Evolutionary conservation across 2,888 invertebrate genomes (phyloP), one percentile per base, ranked within the genome.

Genomic region (Thyatira batis): DNA sequence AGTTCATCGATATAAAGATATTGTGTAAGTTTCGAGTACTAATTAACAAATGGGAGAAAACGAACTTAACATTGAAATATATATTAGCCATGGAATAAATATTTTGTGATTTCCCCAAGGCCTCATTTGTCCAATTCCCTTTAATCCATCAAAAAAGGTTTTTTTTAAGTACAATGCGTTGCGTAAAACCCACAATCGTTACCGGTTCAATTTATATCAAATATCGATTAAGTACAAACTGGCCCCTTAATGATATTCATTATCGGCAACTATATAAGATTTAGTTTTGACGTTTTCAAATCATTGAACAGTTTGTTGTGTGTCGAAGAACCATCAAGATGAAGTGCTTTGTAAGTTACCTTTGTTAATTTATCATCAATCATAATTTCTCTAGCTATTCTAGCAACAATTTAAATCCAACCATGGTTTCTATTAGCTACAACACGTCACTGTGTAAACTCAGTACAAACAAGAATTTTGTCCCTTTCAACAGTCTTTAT

Each of bases 261-360:
- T 17, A 17, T 8, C 6, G 8, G 8, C 39, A 39, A 6, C 39
- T 39, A 39, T 39, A 39, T 39, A 39, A 39, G 39, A 17, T 39
- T 39, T 39, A 39, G 39, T 39, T 39, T 13, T 39, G 6, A 17
- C 39, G 17, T 17, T 39, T 39, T 39, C 17, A 17, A 20, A 28
- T 17, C 48, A 48, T 48, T 27, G 27, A 8, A 13, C 48, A 20
- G 48, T 48, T 17, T 8, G 48, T 23, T 23, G 45, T 25, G 39
- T 25, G 45, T 46, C 25, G 25, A n/a, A 27, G 25, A 27, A 27
- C 20, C 25, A 27, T 27, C 48, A 27, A 27, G 27, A 46, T 46
- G 48, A 48, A 48, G 48, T 48, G 27, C 10, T 11, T 27, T 5
- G 48, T 48, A 48, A 48, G 48, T 48, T 48, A 27, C 11, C n/a